Evolutionary conservation across 2,797 vertebrate species (phyloP).

Genomic region (Sarcophilus harrisii): DNA sequence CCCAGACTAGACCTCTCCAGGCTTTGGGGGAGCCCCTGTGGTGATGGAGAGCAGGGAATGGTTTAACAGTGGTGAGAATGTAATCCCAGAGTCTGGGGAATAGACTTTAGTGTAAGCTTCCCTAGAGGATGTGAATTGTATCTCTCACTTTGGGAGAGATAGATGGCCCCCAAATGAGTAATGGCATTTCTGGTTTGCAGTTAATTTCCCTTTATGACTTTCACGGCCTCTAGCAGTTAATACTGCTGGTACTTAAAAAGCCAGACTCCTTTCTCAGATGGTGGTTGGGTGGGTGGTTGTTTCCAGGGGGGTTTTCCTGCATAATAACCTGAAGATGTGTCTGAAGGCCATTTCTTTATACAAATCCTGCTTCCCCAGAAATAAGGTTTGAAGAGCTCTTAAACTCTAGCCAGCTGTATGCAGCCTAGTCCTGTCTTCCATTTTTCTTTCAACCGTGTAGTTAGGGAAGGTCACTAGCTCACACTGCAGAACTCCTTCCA

Average conservation of each 20-base stretch:
- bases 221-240: slow-evolving; percentile 53
- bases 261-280: slow-evolving; percentile 24
- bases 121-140: slow-evolving; percentile 59
- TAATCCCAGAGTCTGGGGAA: slow-evolving; percentile 52
- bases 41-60: slow-evolving; percentile 51
- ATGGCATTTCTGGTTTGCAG: slow-evolving; percentile 72
- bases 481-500: not conserved
- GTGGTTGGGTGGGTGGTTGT: slow-evolving; percentile 35
- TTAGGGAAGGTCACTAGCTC: not conserved
- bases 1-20: slow-evolving; percentile 44
- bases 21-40: slow-evolving; percentile 42
- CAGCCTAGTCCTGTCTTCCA: not conserved
- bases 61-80: slow-evolving; percentile 28
- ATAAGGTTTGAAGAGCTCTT: not conserved
- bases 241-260: slow-evolving; percentile 61
- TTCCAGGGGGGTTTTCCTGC: not conserved
- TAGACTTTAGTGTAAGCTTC: slow-evolving; percentile 66
- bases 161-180: slow-evolving; percentile 68
- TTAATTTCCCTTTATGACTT: slow-evolving; percentile 76
- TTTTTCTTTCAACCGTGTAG: not conserved
- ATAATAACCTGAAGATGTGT: slow-evolving; percentile 12
- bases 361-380: not conserved
- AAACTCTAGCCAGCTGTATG: not conserved
- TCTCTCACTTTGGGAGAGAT: slow-evolving; percentile 66
- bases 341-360: slow-evolving; percentile 33